A percentile compares a stretch with the other conserved stretches of the same genome.
Evolutionary conservation across 2,888 invertebrate genomes (phyloP).

Genomic region (Acanthosepion pharaonis): DNA sequence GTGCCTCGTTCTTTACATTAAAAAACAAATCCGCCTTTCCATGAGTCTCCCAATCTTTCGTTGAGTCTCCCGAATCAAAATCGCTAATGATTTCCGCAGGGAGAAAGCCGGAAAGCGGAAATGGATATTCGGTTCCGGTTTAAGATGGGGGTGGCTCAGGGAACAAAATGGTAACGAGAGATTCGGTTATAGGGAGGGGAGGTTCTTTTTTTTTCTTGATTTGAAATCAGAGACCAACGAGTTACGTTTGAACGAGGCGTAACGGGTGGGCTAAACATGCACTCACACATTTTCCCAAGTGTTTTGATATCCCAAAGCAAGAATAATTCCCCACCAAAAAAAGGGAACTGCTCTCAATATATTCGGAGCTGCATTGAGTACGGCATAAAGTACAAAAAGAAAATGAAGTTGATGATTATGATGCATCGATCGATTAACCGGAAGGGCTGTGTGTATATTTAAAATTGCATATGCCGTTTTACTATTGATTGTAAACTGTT

Average conservation of each 20-base stretch:
- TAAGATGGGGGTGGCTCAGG: not conserved
- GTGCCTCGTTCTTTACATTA: not conserved
- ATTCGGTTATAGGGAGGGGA: not conserved
- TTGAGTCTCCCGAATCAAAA: not conserved
- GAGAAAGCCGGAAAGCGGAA: not conserved
- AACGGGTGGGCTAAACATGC: not conserved
- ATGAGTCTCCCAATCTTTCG: not conserved
- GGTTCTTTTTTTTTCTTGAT: not conserved
- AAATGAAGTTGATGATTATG: too few relatives aligned
- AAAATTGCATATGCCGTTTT: too few relatives aligned
- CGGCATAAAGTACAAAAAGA: too few relatives aligned
- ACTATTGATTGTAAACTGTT: too few relatives aligned
- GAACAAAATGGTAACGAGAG: not conserved
- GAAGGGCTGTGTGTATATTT: too few relatives aligned
- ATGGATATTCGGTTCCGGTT: not conserved
- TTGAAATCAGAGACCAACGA: conserved; percentile 4
- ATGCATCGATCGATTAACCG: too few relatives aligned
- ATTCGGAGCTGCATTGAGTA: too few relatives aligned
- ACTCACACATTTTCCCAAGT: not conserved
- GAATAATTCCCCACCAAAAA: too few relatives aligned
- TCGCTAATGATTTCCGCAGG: not conserved
- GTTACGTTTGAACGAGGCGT: not conserved
- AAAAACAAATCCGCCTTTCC: not conserved
- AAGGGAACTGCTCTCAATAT: too few relatives aligned
- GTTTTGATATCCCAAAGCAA: too few relatives aligned